These are phyloP conservation scores for Drosophila truncata DNA, from an alignment of 1,140 invertebrate genomes.

Conservation along the genomic window DNA sequence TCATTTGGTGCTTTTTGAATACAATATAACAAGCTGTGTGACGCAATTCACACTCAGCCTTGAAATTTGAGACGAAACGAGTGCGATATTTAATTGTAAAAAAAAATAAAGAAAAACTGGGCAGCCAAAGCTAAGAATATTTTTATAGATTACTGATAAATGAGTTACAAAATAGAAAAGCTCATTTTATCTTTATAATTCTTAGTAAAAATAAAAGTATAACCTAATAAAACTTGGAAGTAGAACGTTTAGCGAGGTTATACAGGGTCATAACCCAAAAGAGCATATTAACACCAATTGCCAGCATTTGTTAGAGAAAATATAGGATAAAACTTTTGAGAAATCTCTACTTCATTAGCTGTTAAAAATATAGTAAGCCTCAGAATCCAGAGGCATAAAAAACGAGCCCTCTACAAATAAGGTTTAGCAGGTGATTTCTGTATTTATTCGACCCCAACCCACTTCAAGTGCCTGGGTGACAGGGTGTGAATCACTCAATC, in stretches of 20 bases:
- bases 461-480: slow-evolving; percentile 4
- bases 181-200: background rate
- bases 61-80: slow-evolving; percentile 16
- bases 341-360: slow-evolving; percentile 23
- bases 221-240: background rate
- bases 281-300: slow-evolving; percentile 1
- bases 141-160: background rate
- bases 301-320: slow-evolving; percentile 10
- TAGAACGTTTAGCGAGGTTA: background rate
- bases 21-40: slow-evolving; percentile 6
- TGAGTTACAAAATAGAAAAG: background rate
- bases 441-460: slow-evolving; percentile 5
- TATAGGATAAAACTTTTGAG: slow-evolving; percentile 15
- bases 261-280: background rate
- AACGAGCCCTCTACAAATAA: slow-evolving; percentile 5
- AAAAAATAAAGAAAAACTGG: background rate
- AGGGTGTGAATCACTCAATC: slow-evolving; percentile 63
- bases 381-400: slow-evolving; percentile 5
- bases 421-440: slow-evolving; percentile 27
- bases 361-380: slow-evolving; percentile 33
- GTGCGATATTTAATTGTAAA: background rate
- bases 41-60: slow-evolving; percentile 12
- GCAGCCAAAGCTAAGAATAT: background rate
- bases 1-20: slow-evolving; percentile 10
- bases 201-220: background rate